Conservation (phyloP, 2,888 invertebrate genomes). For the Tanytarsus gracilentus region DNA sequence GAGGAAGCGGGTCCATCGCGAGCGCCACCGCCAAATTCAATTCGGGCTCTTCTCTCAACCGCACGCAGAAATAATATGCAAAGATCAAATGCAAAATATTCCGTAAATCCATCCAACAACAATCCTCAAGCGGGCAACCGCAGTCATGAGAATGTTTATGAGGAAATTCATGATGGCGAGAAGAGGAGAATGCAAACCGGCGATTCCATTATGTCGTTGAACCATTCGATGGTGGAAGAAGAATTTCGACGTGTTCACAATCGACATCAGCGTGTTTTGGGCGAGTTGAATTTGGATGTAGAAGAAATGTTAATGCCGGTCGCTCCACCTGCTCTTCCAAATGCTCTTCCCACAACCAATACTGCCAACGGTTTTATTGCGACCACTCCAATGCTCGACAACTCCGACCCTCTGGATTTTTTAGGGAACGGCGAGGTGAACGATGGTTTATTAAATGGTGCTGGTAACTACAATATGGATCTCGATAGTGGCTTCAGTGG, state of each 20-base stretch:
- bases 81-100: constrained; percentile 9
- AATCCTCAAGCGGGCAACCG: constrained; percentile 37
- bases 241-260: constrained; percentile 76
- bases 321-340: constrained; percentile 42
- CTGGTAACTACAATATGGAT: constrained; percentile 42
- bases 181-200: constrained; percentile 33
- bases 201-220: constrained; percentile 57
- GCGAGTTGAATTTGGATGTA: constrained; percentile 76
- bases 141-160: constrained; percentile 42
- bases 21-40: constrained; percentile 41
- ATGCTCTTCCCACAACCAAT: background rate
- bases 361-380: constrained; percentile 4
- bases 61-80: constrained; percentile 32
- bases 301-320: constrained; percentile 88
- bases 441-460: constrained; percentile 22
- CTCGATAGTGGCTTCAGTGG: constrained; percentile 77
- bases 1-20: constrained; percentile 37
- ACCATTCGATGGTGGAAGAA: constrained; percentile 68
- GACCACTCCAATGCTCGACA: constrained; percentile 49
- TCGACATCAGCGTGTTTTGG: constrained; percentile 71
- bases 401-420: constrained; percentile 51
- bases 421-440: constrained; percentile 24
- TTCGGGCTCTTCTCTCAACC: constrained; percentile 40
- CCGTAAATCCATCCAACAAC: background rate
- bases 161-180: constrained; percentile 40